Conservation (phyloP, 2,888 invertebrate species). For the Empis stercorea region DNA sequence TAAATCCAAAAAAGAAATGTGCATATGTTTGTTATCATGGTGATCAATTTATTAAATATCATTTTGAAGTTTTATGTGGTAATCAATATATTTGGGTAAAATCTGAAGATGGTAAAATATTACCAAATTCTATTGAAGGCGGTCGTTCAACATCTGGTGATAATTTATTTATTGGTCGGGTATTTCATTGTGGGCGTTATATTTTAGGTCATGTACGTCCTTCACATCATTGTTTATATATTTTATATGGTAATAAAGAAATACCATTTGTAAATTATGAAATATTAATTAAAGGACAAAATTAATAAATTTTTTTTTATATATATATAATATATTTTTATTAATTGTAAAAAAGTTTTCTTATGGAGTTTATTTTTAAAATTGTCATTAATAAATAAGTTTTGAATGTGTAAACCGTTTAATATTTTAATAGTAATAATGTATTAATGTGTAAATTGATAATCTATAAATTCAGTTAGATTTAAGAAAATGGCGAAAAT, state of each 20-base stretch:
- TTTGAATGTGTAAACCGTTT: too few species aligned
- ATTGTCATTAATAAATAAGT: too few species aligned
- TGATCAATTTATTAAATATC: slow-evolving; percentile 41
- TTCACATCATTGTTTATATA: slow-evolving; percentile 41
- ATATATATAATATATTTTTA: too few species aligned
- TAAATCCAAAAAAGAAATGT: slow-evolving; percentile 43
- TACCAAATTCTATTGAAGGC: slow-evolving; percentile 40
- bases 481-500: too few species aligned
- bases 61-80: slow-evolving; percentile 42
- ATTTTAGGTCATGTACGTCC: slow-evolving; percentile 48
- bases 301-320: too few species aligned
- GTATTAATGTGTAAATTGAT: too few species aligned
- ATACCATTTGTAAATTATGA: slow-evolving; percentile 29
- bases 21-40: slow-evolving; percentile 45
- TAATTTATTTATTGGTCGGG: slow-evolving; percentile 43
- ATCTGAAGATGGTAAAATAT: slow-evolving; percentile 37
- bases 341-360: too few species aligned
- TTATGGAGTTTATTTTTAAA: too few species aligned
- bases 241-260: slow-evolving; percentile 35
- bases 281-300: slow-evolving; percentile 18
- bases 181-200: slow-evolving; percentile 40
- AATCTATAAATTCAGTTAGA: too few species aligned
- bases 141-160: slow-evolving; percentile 40
- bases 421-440: too few species aligned
- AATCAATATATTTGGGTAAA: slow-evolving; percentile 44